Percentiles rank a stretch among this genome's conserved stretches.
These are phyloP conservation scores for Leptopilina myrica DNA, from an alignment of 2,888 invertebrate species.

Conservation along the genomic window DNA sequence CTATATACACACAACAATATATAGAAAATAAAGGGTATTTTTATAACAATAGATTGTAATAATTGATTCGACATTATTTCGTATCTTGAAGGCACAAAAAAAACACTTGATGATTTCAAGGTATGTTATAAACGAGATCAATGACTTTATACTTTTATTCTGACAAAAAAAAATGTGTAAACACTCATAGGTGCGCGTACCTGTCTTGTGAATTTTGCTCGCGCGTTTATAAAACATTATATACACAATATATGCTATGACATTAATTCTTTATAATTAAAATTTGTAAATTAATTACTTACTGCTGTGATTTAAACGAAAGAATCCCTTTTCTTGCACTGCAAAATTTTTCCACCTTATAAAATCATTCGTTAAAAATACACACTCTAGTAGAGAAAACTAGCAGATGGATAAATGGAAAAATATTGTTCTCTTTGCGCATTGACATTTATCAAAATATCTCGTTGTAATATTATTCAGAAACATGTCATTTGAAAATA, in stretches of 20 bases:
- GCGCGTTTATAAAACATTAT: background rate
- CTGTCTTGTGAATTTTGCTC: background rate
- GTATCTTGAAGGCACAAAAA: background rate
- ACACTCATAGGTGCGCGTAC: background rate
- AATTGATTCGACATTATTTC: background rate
- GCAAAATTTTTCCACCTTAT: background rate
- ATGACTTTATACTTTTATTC: slow-evolving; percentile 12
- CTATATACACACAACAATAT: background rate
- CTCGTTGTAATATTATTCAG: background rate
- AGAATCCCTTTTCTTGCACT: background rate
- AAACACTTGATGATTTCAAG: background rate
- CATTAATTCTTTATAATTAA: background rate
- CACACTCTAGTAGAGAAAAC: slow-evolving; percentile 19
- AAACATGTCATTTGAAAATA: background rate
- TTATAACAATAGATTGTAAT: background rate
- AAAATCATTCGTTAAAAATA: slow-evolving; percentile 2
- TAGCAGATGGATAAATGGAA: slow-evolving; percentile 1
- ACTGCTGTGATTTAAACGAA: background rate
- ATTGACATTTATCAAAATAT: slow-evolving; percentile 13
- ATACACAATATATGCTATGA: background rate
- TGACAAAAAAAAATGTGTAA: slow-evolving; percentile 4
- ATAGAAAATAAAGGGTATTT: background rate
- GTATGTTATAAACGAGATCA: background rate
- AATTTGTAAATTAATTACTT: background rate
- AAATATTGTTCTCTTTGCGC: background rate